phyloP scores from a whole-genome alignment of 2,888 invertebrate species.

The Steinernema carpocapsae region DNA sequence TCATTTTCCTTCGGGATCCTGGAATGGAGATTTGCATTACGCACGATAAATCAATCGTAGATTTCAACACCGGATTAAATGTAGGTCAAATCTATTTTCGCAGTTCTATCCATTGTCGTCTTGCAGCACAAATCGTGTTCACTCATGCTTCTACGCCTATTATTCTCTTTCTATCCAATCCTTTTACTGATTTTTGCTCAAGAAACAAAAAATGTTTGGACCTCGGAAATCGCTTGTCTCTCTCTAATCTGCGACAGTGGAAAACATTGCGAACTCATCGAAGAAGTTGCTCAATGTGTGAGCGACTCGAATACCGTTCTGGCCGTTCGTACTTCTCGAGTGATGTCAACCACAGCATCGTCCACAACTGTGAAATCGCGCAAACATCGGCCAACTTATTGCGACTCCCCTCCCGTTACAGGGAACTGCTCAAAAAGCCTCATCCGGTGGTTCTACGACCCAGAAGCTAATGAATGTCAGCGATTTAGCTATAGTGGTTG shows the following conservation, averaged over 20 bases:
- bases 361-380: neutral
- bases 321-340: neutral
- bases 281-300: constrained; percentile 31
- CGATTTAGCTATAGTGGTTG: constrained; percentile 56
- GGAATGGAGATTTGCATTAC: neutral
- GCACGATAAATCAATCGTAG: neutral
- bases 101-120: neutral
- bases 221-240: constrained; percentile 41
- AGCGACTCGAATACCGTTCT: neutral
- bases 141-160: neutral
- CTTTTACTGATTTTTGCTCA: neutral
- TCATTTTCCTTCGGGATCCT: constrained; percentile 19
- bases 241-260: constrained; percentile 56
- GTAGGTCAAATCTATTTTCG: constrained; percentile 16
- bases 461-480: constrained; percentile 49
- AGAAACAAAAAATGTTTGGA: neutral
- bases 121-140: neutral
- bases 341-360: neutral
- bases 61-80: neutral
- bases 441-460: constrained; percentile 53
- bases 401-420: constrained; percentile 52
- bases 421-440: constrained; percentile 46
- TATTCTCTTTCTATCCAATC: neutral
- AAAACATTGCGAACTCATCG: constrained; percentile 45
- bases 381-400: constrained; percentile 37